Conservation (phyloP, 2,797 vertebrate genomes). For the Darevskia mixta region DNA sequence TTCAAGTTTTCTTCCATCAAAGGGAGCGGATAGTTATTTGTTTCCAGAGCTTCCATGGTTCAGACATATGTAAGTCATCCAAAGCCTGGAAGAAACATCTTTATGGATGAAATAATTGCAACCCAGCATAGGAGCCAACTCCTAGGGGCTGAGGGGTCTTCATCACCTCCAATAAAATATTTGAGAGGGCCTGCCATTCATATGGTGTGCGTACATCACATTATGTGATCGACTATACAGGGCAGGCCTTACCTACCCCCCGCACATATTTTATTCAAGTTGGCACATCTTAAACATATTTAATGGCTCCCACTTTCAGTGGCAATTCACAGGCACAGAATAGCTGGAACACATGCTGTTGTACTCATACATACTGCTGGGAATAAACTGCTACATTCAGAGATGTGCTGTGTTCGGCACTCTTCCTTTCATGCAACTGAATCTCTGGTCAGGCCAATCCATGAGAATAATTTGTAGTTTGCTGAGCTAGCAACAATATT, state of each 20-base stretch:
- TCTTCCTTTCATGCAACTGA: neutral
- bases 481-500: neutral
- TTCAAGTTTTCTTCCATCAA: neutral
- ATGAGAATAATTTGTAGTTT: neutral
- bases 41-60: neutral
- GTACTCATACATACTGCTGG: neutral
- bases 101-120: neutral
- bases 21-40: conserved; percentile 27
- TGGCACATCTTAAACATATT: neutral
- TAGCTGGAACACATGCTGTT: neutral
- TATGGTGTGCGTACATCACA: too few species aligned
- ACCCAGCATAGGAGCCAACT: too few species aligned
- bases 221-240: too few species aligned
- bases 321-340: neutral
- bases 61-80: neutral
- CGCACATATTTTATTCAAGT: too few species aligned
- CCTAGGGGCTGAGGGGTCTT: too few species aligned
- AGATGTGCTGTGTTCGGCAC: neutral
- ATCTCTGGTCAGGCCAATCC: neutral
- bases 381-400: neutral
- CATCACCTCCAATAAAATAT: too few species aligned
- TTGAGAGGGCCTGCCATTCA: too few species aligned
- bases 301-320: neutral
- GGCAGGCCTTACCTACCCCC: too few species aligned
- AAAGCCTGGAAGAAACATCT: neutral